Percentiles rank a stretch among this genome's conserved stretches.
Evolutionary conservation across 1,140 invertebrate species (phyloP).

Genomic region (Littorina saxatilis): DNA sequence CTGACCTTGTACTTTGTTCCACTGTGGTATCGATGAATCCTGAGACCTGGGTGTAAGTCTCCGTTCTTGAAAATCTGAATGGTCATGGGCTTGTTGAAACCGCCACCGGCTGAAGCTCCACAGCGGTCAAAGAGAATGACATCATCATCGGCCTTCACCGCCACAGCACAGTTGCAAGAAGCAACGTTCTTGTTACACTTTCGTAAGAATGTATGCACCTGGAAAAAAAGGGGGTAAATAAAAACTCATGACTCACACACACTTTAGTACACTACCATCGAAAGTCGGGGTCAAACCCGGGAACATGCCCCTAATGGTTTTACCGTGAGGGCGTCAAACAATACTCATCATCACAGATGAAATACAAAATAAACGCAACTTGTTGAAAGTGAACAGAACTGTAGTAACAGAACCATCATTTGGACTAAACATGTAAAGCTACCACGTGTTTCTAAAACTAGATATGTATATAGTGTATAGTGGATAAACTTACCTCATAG

Average conservation of each 20-base stretch:
- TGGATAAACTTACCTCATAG: conserved; percentile 64
- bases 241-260: neutral
- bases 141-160: conserved; percentile 64
- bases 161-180: conserved; percentile 69
- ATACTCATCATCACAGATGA: neutral
- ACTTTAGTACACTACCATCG: neutral
- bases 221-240: neutral
- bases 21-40: conserved; percentile 42
- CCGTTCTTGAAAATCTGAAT: conserved; percentile 58
- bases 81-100: conserved; percentile 39
- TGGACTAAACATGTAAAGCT: no score
- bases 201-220: conserved; percentile 52
- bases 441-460: no score
- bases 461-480: no score
- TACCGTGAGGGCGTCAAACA: no score
- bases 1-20: conserved; percentile 55
- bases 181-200: conserved; percentile 49
- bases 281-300: neutral
- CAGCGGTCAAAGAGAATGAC: conserved; percentile 66
- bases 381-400: no score
- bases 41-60: conserved; percentile 50
- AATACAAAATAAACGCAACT: no score
- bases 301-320: no score
- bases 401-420: no score
- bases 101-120: conserved; percentile 35